phyloP scores from a whole-genome alignment of 92 coral and sea anemone species.

The Phenganax subtilis region DNA sequence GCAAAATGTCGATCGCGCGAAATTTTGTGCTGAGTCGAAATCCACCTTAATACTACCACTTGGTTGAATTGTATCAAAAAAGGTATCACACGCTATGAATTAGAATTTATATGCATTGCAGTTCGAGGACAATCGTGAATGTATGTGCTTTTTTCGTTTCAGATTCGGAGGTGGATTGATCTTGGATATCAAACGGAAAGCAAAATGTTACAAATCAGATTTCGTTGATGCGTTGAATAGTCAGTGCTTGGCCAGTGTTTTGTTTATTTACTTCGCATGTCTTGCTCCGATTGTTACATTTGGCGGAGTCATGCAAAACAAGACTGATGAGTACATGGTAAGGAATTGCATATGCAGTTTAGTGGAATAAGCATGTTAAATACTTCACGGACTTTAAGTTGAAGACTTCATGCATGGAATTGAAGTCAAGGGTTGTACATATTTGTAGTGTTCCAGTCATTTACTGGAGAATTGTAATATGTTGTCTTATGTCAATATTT shows the following conservation, averaged over 20 bases:
- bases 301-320: constrained; percentile 86
- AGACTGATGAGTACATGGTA: constrained; percentile 85
- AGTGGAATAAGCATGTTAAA: neutral
- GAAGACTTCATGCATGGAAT: neutral
- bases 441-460: no score
- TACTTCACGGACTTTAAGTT: neutral
- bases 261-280: constrained; percentile 93
- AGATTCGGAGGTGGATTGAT: constrained; percentile 84
- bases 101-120: no score
- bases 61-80: no score
- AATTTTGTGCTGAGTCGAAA: no score
- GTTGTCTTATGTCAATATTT: no score
- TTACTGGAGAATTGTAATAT: no score
- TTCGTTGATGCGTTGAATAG: constrained; percentile 80
- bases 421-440: neutral
- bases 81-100: no score
- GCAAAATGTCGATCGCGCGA: no score
- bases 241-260: constrained; percentile 81
- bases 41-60: no score
- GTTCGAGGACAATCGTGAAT: no score
- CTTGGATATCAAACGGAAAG: constrained; percentile 69
- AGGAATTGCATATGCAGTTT: neutral
- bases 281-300: constrained; percentile 89
- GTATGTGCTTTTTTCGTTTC: neutral
- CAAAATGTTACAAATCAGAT: constrained; percentile 73